A percentile compares a stretch with the other conserved stretches of the same genome.
Evolutionary conservation across 2,113 vertebrate species (phyloP).

Genomic region (Setophaga kirtlandii): DNA sequence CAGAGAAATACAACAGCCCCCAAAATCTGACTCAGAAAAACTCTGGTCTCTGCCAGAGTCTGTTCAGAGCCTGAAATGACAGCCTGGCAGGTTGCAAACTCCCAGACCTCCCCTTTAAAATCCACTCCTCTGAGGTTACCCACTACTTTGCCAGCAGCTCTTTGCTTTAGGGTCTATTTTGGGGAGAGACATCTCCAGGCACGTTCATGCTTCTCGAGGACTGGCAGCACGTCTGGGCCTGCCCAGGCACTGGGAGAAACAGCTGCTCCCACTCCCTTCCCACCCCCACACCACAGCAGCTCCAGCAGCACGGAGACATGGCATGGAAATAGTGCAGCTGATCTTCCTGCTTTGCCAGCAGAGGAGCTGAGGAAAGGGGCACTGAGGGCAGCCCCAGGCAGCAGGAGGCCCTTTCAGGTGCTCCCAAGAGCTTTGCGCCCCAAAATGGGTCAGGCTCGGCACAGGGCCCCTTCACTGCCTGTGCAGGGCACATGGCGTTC

Average conservation of each 20-base stretch:
- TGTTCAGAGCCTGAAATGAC: background rate
- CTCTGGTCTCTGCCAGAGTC: background rate
- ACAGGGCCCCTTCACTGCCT: background rate
- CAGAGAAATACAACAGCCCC: background rate
- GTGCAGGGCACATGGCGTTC: background rate
- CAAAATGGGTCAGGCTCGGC: conserved; percentile 29
- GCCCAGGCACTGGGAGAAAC: background rate
- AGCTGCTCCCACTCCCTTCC: conserved; percentile 7
- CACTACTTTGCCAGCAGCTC: background rate
- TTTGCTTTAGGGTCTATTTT: background rate
- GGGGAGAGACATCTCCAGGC: background rate
- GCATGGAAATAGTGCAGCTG: background rate
- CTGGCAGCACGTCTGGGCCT: background rate
- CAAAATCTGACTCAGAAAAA: background rate
- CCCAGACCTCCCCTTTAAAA: background rate
- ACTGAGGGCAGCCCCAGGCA: background rate
- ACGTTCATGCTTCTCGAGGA: background rate
- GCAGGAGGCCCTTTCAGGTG: background rate
- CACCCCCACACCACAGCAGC: background rate
- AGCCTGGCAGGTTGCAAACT: background rate
- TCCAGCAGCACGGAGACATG: background rate
- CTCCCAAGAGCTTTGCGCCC: conserved; percentile 14
- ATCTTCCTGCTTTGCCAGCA: background rate
- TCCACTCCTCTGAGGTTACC: background rate
- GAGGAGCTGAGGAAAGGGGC: background rate